These are phyloP conservation scores for Drosophila jambulina DNA, from an alignment of 1,140 invertebrate genomes.

Conservation along the genomic window DNA sequence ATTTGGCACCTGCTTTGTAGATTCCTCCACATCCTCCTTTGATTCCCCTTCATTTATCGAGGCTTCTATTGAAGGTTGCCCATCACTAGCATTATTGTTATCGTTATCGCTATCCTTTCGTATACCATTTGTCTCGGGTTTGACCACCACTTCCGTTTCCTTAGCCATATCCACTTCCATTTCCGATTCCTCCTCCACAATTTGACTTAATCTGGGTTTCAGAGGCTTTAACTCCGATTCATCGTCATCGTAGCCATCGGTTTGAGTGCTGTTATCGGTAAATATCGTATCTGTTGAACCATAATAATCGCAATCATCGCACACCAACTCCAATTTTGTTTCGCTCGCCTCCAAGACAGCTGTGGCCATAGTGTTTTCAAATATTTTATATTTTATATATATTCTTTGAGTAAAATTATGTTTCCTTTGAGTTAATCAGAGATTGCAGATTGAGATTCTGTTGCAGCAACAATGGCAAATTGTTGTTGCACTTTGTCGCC, in stretches of 20 bases:
- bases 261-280: conserved; percentile 74
- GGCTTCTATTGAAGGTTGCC: background rate
- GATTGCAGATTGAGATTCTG: conserved; percentile 30
- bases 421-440: conserved; percentile 6
- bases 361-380: conserved; percentile 57
- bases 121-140: conserved; percentile 39
- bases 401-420: conserved; percentile 1
- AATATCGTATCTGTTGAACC: conserved; percentile 50
- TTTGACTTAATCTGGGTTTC: conserved; percentile 49
- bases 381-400: background rate
- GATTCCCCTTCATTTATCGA: conserved; percentile 2
- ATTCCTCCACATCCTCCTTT: conserved; percentile 1
- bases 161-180: conserved; percentile 23
- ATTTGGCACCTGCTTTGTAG: background rate
- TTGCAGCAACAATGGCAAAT: conserved; percentile 27
- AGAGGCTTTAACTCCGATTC: conserved; percentile 29
- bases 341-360: conserved; percentile 58
- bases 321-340: conserved; percentile 52
- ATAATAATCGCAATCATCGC: conserved; percentile 67
- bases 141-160: conserved; percentile 6
- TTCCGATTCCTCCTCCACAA: conserved; percentile 52
- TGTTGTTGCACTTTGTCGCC: conserved; percentile 14
- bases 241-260: conserved; percentile 50
- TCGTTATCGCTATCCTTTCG: conserved; percentile 42
- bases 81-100: conserved; percentile 32